Conservation (phyloP, 2,888 invertebrate species). For the Netelia fuscicornis region DNA sequence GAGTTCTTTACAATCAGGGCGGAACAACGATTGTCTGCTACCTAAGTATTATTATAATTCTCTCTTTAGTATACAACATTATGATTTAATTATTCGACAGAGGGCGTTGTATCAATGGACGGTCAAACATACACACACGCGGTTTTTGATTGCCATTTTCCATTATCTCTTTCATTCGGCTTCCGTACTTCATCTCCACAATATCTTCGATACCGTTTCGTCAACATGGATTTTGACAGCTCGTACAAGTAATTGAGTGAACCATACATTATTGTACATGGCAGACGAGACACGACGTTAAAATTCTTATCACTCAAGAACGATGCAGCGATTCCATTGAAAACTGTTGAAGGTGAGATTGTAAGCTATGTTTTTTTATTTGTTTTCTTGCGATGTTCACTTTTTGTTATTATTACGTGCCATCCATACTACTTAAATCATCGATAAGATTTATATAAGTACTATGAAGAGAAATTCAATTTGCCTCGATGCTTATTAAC, state of each 20-base stretch:
- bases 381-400: neutral
- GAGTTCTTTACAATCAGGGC: too few species aligned
- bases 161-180: constrained; percentile 29
- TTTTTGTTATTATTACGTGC: constrained; percentile 21
- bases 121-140: constrained; percentile 6
- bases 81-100: constrained; percentile 14
- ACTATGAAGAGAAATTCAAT: constrained; percentile 19
- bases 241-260: constrained; percentile 51
- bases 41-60: too few species aligned
- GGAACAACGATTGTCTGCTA: too few species aligned
- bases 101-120: constrained; percentile 11
- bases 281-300: neutral
- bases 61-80: neutral
- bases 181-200: constrained; percentile 42
- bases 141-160: constrained; percentile 31
- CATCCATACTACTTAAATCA: neutral
- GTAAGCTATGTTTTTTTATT: constrained; percentile 20
- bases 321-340: constrained; percentile 40
- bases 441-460: neutral
- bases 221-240: constrained; percentile 73
- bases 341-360: constrained; percentile 47
- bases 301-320: constrained; percentile 19
- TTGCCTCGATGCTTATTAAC: constrained; percentile 18
- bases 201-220: constrained; percentile 42
- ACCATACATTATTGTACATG: constrained; percentile 2